Conservation (phyloP, 2,888 invertebrate species). For the Ephialtes manifestator region DNA sequence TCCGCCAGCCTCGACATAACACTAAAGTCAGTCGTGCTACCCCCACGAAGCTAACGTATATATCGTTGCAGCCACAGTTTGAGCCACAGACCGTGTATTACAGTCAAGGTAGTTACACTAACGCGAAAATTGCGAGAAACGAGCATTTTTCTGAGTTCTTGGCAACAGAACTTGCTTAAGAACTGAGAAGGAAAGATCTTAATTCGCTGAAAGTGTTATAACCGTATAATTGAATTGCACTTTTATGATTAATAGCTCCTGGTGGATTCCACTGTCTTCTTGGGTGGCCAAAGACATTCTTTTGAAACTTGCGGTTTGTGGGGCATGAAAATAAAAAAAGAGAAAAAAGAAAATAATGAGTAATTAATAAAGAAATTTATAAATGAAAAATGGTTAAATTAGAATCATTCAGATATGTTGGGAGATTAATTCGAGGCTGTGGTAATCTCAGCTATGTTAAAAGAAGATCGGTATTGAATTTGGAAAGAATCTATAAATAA, state of each 20-base stretch:
- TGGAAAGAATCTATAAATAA: too few relatives aligned
- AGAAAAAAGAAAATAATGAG: too few relatives aligned
- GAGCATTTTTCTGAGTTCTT: not conserved
- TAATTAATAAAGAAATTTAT: too few relatives aligned
- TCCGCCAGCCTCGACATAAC: conserved; percentile 38
- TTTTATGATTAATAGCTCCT: not conserved
- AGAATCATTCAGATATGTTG: too few relatives aligned
- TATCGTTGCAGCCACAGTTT: not conserved
- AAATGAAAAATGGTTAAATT: too few relatives aligned
- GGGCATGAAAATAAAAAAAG: too few relatives aligned
- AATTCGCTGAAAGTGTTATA: not conserved
- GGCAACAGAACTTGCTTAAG: not conserved
- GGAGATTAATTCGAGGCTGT: too few relatives aligned
- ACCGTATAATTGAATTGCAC: not conserved
- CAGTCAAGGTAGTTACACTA: not conserved
- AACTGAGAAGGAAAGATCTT: not conserved
- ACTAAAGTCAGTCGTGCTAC: conserved; percentile 52
- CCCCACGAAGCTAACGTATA: conserved; percentile 48
- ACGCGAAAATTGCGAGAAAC: not conserved
- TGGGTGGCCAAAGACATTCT: too few relatives aligned
- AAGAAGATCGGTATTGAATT: too few relatives aligned
- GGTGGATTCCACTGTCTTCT: not conserved
- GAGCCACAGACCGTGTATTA: not conserved
- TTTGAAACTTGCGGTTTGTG: too few relatives aligned
- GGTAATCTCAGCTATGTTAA: too few relatives aligned